Base-by-base conservation (phyloP, 2,888 invertebrate genomes). In the Epsilonema sp. region DNA sequence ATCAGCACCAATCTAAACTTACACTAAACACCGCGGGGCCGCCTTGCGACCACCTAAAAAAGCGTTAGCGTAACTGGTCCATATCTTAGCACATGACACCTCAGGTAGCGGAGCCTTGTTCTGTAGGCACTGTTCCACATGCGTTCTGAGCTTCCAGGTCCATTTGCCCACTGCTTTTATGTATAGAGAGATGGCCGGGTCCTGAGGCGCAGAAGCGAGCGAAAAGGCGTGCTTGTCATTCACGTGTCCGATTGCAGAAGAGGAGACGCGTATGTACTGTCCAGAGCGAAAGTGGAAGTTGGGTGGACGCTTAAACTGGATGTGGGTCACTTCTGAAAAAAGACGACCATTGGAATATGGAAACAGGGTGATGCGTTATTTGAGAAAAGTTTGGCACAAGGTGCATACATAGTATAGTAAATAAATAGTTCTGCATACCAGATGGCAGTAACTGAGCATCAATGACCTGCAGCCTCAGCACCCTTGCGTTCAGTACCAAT, bases 141-240 rank as follows among this genome's bases (percentile, higher is more conserved):
- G 57, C 39, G 89, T 87, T 42, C 90, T 74, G 22, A 92, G 70
- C 58, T 89, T 89, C 89, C 89, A 92, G 0, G 90, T 90, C 89
- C 89, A 90, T 0, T 89, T 89, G 0, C 90, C 80, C 61, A 64
- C 58, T 3, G 62, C 63, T 54, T 90, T 92, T 54, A 92, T 90
- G 64, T 90, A 90, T 59, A 89, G 84, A 2, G 86, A 86, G 13
- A 92, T 73, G 66, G 78, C 85, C 67, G 87, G 86, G 67, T 90
- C 87, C 61, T 92, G 90, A 0, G 90, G 90, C 0, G 89, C 87
- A 13, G 89, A 90, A 1, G 90, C 92, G 44, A 92, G 67, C 0
- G 90, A 90, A 66, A 92, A 87, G n/a, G 89, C 87, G 66, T 92
- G 90, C 68, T 82, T 87, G 66, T 90, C 90, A 46, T 63, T 64